Percentiles rank a stretch among this genome's conserved stretches.
Evolutionary conservation across 37 sponge, comb jelly and placozoan species (phyloP).

Genomic region (Spongilla lacustris): DNA sequence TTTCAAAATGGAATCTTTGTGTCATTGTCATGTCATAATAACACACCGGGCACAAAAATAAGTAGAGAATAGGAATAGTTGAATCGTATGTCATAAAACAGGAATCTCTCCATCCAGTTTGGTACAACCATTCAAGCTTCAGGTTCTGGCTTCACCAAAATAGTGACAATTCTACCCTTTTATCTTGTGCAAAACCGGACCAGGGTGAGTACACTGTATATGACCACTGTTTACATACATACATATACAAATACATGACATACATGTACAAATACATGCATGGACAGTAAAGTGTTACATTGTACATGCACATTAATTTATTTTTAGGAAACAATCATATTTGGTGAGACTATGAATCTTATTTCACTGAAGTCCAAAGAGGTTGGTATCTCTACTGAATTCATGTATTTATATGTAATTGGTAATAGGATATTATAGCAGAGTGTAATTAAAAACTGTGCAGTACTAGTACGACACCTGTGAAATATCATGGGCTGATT

Average conservation of each 20-base stretch:
- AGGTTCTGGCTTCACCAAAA: slow-evolving; percentile 45
- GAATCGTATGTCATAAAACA: no score
- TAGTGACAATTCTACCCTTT: slow-evolving; percentile 80
- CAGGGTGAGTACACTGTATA: slow-evolving; percentile 50
- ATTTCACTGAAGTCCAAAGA: background rate
- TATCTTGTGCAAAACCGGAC: slow-evolving; percentile 76
- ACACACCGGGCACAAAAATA: no score
- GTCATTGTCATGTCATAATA: no score
- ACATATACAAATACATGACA: background rate
- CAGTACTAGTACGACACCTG: no score
- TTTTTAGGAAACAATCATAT: background rate
- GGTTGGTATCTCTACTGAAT: background rate
- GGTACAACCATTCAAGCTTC: slow-evolving; percentile 64
- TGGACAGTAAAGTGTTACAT: background rate
- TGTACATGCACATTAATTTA: background rate
- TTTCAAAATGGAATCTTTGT: no score
- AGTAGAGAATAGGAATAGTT: no score
- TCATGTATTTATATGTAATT: no score
- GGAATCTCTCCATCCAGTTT: slow-evolving; percentile 58
- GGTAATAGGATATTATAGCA: no score
- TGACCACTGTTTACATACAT: background rate
- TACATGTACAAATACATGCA: background rate
- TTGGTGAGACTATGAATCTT: background rate
- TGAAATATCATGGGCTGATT: no score
- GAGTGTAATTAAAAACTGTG: no score